A percentile compares a stretch with the other conserved stretches of the same genome.
Evolutionary conservation across 2,797 vertebrate genomes (phyloP).

Genomic region (Valencia hispanica): DNA sequence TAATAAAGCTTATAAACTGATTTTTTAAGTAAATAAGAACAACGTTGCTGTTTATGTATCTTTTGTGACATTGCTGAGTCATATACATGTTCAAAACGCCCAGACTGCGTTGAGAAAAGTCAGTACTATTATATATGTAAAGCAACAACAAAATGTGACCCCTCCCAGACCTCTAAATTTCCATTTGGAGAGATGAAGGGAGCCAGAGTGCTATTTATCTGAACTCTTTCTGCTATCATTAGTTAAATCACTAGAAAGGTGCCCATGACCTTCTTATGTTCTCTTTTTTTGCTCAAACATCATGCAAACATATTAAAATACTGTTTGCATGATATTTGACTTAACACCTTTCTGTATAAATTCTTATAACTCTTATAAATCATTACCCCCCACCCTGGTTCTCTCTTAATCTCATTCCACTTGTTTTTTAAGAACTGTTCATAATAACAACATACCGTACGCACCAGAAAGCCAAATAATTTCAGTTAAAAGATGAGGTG

Average conservation of each 20-base stretch:
- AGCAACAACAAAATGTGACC: constrained; percentile 1
- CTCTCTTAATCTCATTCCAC: neutral
- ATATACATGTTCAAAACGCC: neutral
- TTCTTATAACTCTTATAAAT: constrained; percentile 1
- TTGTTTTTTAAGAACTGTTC: constrained; percentile 2
- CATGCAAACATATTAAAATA: neutral
- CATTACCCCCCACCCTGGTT: neutral
- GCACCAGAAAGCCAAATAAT: constrained; percentile 7
- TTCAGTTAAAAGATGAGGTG: constrained; percentile 3
- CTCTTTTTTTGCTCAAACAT: constrained; percentile 11
- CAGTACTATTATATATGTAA: neutral
- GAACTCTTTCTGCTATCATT: constrained; percentile 35
- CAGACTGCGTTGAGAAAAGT: neutral
- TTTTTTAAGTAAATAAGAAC: neutral
- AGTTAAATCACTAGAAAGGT: constrained; percentile 25
- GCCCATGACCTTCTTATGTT: constrained; percentile 25
- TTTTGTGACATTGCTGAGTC: neutral
- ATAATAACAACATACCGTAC: neutral
- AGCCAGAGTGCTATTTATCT: constrained; percentile 29
- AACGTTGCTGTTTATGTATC: neutral
- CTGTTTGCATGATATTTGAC: too few relatives aligned
- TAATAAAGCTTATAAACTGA: neutral
- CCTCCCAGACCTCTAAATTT: constrained; percentile 11
- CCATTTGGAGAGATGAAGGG: constrained; percentile 22
- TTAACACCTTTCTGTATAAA: too few relatives aligned